Base-by-base conservation (phyloP, 2,888 invertebrate species). In the Idaea dimidiata region DNA sequence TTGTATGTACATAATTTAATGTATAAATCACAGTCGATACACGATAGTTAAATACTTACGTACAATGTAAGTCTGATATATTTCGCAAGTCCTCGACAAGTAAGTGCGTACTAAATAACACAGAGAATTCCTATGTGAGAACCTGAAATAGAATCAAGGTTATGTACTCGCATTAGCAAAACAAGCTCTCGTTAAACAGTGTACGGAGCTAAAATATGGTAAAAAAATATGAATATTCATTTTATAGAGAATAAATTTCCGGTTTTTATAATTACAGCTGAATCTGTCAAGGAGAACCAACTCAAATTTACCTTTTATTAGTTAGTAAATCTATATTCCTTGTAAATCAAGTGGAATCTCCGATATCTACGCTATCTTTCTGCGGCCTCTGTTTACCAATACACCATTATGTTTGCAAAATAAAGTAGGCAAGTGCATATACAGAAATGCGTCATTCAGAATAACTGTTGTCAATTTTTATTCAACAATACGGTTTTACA, bases 401-500 rank as follows among this genome's bases (percentile, higher is more conserved):
- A 43, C 43, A 59, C 59, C 59, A 62, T 54, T 32, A 16, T 33
- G 58, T 65, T 61, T 61, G 59, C 61, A 63, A 61, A 63, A 63
- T 59, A 33, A 61, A 59, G 59, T 56, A 43, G 43, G 43, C 43
- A 43, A 43, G 18, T 17, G 57, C 18, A 57, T 54, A 57, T 57
- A 68, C 62, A 65, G 61, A 66, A 63, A 70, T 65, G 66, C 66
- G 66, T 71, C 70, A 72, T 68, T 62, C 65, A 60, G 58, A 69
- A 18, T 14, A 18, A 58, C 68, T 67, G 64, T 73, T 75, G 71
- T 71, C 71, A 76, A 71, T 76, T 79, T 82, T 80, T 84, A 86
- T 87, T 85, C 83, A 82, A 76, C 79, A 75, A 77, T 72, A 76
- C 72, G 73, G 75, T 81, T 89, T 87, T 84, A 75, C 80, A 86